Evolutionary conservation across 2,888 invertebrate genomes (phyloP).

Genomic region (Polymixis flavicincta): DNA sequence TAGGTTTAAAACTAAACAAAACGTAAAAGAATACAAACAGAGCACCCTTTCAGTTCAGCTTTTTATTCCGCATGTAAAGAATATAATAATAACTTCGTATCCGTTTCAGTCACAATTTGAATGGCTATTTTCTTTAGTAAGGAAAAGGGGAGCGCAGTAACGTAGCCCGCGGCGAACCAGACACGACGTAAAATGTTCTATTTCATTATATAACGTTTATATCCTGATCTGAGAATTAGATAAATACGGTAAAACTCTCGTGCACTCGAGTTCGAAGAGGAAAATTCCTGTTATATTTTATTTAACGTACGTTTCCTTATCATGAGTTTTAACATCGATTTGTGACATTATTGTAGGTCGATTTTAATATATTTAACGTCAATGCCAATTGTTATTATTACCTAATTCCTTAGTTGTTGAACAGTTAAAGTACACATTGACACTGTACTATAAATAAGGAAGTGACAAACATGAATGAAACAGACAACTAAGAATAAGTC

Average conservation of each 20-base stretch:
- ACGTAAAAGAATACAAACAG: slow-evolving; percentile 12
- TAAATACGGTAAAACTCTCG: slow-evolving; percentile 24
- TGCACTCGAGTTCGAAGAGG: slow-evolving; percentile 4
- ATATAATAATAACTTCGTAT: slow-evolving; percentile 53
- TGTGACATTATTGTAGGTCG: not conserved
- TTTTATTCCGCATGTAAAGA: slow-evolving; percentile 27
- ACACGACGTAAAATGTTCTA: slow-evolving; percentile 47
- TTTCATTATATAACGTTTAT: slow-evolving; percentile 45
- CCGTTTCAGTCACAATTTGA: slow-evolving; percentile 49
- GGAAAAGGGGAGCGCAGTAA: slow-evolving; percentile 38
- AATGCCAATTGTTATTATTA: no score
- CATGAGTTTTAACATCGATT: slow-evolving; percentile 6
- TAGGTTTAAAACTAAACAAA: slow-evolving; percentile 12
- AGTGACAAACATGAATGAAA: not conserved
- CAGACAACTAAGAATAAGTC: not conserved
- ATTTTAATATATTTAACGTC: not conserved
- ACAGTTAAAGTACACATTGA: not conserved
- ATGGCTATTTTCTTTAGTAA: slow-evolving; percentile 45
- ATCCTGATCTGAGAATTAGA: slow-evolving; percentile 37
- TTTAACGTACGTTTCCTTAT: not conserved
- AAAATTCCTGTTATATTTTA: slow-evolving; percentile 1
- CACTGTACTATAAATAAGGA: not conserved
- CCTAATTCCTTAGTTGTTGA: not conserved
- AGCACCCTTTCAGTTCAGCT: slow-evolving; percentile 2
- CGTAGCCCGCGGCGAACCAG: slow-evolving; percentile 40